A percentile compares a stretch with the other conserved stretches of the same genome.
Conservation (phyloP, 2,888 invertebrate species). For the Nomada ruficornis region DNA sequence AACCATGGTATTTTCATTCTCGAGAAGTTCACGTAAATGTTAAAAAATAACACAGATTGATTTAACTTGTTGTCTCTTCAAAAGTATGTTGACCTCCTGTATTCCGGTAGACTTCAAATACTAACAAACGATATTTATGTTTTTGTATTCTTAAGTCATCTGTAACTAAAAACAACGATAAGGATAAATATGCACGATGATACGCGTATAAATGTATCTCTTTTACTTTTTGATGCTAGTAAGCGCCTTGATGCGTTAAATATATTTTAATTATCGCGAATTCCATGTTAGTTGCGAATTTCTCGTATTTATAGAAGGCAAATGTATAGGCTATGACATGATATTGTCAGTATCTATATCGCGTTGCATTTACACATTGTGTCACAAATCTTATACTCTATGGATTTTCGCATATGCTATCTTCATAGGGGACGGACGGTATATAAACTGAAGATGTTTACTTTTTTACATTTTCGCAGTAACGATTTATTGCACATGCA, state of each 20-base stretch:
- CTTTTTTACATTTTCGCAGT: neutral
- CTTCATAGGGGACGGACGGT: neutral
- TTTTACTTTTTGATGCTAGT: neutral
- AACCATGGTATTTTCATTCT: neutral
- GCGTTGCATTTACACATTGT: neutral
- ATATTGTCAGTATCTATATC: constrained; percentile 4
- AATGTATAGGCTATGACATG: neutral
- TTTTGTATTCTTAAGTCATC: neutral
- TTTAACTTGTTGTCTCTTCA: no score
- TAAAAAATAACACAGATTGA: no score
- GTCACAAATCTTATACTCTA: neutral
- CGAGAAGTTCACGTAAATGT: neutral
- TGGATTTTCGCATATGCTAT: neutral
- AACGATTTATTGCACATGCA: constrained; percentile 32
- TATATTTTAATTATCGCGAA: constrained; percentile 29
- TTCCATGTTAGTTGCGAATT: neutral
- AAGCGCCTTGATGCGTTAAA: neutral
- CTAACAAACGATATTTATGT: neutral
- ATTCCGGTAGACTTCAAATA: neutral
- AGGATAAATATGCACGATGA: neutral
- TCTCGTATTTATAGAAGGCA: neutral
- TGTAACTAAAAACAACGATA: neutral
- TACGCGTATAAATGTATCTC: neutral
- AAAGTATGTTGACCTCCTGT: neutral
- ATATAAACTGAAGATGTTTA: neutral